A percentile compares a stretch with the other conserved stretches of the same genome.
These are phyloP conservation scores for Podarcis lilfordi DNA, from an alignment of 2,797 vertebrate genomes.

Conservation along the genomic window DNA sequence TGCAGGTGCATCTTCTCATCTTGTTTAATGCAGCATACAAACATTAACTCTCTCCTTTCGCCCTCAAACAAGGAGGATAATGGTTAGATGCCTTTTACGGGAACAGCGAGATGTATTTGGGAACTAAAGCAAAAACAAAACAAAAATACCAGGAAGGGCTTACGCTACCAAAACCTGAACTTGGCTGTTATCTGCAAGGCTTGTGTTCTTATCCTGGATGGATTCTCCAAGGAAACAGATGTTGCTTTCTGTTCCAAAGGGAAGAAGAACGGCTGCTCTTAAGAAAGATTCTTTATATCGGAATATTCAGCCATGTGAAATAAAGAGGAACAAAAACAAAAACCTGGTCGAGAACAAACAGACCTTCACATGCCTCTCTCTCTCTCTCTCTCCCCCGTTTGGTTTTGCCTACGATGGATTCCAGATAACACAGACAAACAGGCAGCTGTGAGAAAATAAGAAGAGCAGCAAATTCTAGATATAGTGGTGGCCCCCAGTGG, in stretches of 20 bases:
- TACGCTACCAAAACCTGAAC: constrained; percentile 61
- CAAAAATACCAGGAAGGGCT: constrained; percentile 1
- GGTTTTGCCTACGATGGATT: constrained; percentile 39
- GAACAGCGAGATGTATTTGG: not conserved
- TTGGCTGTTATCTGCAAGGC: constrained; percentile 54
- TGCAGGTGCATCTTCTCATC: constrained; percentile 76
- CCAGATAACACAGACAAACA: constrained; percentile 32
- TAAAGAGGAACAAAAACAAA: constrained; percentile 38
- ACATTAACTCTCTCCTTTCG: constrained; percentile 65
- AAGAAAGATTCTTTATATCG: constrained; percentile 62
- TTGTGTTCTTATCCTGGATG: constrained; percentile 63
- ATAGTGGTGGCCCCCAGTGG: accelerated
- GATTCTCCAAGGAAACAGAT: constrained; percentile 70
- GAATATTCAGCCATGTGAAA: constrained; percentile 56
- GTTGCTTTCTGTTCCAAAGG: constrained; percentile 61
- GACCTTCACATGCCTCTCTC: not conserved
- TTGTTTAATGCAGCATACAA: constrained; percentile 60
- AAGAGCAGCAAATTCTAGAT: accelerated
- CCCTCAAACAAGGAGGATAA: constrained; percentile 47
- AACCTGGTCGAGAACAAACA: constrained; percentile 27
- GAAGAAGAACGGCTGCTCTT: constrained; percentile 65
- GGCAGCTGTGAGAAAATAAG: constrained; percentile 23
- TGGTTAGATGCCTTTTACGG: constrained; percentile 58
- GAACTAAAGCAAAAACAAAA: constrained; percentile 73
- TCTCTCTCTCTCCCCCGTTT: not conserved